A percentile compares a stretch with the other conserved stretches of the same genome.
These are phyloP conservation scores for Meloidogyne floridensis DNA, from an alignment of 1,140 invertebrate genomes.

Conservation along the genomic window DNA sequence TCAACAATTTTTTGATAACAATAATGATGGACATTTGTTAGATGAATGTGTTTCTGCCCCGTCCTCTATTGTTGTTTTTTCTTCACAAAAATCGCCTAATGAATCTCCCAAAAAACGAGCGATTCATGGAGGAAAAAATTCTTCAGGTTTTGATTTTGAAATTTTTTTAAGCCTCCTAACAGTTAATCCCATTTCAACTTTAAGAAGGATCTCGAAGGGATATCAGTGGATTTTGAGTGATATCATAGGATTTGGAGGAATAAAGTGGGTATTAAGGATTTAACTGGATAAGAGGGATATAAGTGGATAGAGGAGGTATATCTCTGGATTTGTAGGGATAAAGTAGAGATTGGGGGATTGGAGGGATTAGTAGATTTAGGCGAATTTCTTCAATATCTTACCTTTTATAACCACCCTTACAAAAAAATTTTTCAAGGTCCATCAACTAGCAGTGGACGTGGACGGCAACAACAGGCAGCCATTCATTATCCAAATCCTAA, in stretches of 20 bases:
- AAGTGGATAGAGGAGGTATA: too few species aligned
- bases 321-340: too few species aligned
- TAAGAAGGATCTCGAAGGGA: too few species aligned
- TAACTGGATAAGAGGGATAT: too few species aligned
- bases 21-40: background rate
- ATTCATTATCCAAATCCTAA: slow-evolving; percentile 26
- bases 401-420: too few species aligned
- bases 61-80: slow-evolving; percentile 56
- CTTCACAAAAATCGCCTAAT: slow-evolving; percentile 30
- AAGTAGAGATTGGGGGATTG: too few species aligned
- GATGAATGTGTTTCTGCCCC: slow-evolving; percentile 50
- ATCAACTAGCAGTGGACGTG: background rate
- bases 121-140: slow-evolving; percentile 15
- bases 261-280: too few species aligned
- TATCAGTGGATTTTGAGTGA: too few species aligned
- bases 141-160: slow-evolving; percentile 13
- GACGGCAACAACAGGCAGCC: slow-evolving; percentile 10
- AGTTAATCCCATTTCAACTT: too few species aligned
- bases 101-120: slow-evolving; percentile 50
- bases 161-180: background rate
- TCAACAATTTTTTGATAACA: slow-evolving; percentile 36
- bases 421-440: background rate
- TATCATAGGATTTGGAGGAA: too few species aligned
- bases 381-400: too few species aligned
- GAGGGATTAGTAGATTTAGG: too few species aligned